Evolutionary conservation across 2,113 vertebrate species (phyloP).

Genomic region (Sceloporus undulatus): DNA sequence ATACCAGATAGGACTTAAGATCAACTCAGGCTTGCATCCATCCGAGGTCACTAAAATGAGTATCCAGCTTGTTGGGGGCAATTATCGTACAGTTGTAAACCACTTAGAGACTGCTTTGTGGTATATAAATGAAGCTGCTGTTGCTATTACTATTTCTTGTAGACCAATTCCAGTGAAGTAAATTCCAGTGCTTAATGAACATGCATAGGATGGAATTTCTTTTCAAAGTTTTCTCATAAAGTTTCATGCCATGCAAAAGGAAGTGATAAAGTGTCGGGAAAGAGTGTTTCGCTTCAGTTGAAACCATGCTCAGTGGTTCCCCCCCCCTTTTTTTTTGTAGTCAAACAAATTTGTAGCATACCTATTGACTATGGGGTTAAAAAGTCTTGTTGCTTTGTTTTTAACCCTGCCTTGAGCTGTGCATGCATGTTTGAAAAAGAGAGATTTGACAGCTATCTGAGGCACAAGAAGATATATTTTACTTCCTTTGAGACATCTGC

Average conservation of each 20-base stretch:
- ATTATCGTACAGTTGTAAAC: too few relatives aligned
- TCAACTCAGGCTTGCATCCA: too few relatives aligned
- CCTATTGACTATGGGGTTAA: conserved; percentile 18
- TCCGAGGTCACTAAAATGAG: too few relatives aligned
- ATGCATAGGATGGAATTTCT: neutral
- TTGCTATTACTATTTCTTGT: neutral
- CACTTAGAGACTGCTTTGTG: too few relatives aligned
- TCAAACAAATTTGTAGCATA: conserved; percentile 4
- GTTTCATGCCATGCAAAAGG: neutral
- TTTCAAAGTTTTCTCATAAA: neutral
- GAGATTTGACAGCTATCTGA: conserved; percentile 19
- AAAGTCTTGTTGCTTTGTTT: conserved; percentile 17
- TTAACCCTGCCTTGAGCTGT: conserved; percentile 35
- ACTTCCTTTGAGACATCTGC: conserved; percentile 25
- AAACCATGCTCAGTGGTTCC: neutral
- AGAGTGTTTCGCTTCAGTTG: conserved; percentile 14
- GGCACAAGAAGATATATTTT: conserved; percentile 48
- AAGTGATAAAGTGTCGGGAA: neutral
- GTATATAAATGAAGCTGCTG: too few relatives aligned
- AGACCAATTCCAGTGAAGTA: neutral
- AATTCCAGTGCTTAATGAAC: rapidly evolving
- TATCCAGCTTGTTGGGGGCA: too few relatives aligned
- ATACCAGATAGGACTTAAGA: too few relatives aligned
- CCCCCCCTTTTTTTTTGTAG: neutral
- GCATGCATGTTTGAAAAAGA: neutral